Evolutionary conservation across 2,113 vertebrate genomes (phyloP), one percentile per base, ranked within the genome.

Genomic region (Oxygymnocypris stewartii): DNA sequence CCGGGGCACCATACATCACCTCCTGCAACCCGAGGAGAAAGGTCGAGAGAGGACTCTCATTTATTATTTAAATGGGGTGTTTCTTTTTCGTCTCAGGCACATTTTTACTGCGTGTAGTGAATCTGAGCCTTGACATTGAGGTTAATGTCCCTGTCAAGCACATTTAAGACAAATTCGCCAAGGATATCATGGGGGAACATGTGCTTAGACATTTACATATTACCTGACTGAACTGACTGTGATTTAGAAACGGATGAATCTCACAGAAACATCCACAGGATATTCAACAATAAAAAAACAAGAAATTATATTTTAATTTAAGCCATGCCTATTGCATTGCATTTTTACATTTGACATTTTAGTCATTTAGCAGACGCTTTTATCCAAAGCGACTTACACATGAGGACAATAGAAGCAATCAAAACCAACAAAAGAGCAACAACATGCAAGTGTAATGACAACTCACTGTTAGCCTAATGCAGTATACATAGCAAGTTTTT

Each of bases 1-100:
- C 86, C 71, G 88, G 93, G 88, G 88, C 89, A 75, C 91, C 89
- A 94, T 95, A 92, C 88, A 94, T 95, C 93, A 94, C 89, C 42
- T 84, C 82, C 89, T 61, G 25, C 16, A 86, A 84, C 89, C 91
- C 88, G 83, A 88, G 11, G 57, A 85, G 88, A 91, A 85, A 91
- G 89, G 88, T 91, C 90, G 82, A 86, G 87, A 86, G 88, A 87
- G 89, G 88, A 90, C 74, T 63, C 85, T 90, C 88, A 94, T 94
- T 93, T n/a, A n/a, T 89, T 94, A 93, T 92, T 93, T 85, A 94
- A 93, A 93, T 90, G 86, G 89, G 86, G 73, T 80, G 79, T 90
- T 92, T 89, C 89, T 79, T 88, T 85, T 40, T 20, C 40, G 0
- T 85, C 28, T 40, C 23, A 74, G 84, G 77, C 87, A 88, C 87